Base-by-base conservation (phyloP, 2,113 vertebrate species). In the Bombycilla garrulus region DNA sequence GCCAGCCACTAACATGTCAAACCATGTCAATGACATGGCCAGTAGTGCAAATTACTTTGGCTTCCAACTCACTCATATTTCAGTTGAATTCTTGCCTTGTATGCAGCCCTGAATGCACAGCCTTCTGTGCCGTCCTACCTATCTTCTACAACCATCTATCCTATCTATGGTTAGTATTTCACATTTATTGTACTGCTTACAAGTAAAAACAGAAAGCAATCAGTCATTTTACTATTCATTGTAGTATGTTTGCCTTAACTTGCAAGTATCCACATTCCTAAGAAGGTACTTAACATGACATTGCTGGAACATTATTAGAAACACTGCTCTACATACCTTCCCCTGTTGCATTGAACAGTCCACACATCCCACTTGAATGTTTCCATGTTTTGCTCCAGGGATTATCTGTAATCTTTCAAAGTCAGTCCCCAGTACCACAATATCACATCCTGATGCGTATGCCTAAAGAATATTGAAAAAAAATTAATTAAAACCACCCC, bases 341-440 rank as follows among this genome's bases (percentile, higher is more conserved):
- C 99, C 99, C 89, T 98, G 99, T 74, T 98, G 99, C 96, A 98
- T 95, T 58, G 99, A 99, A 96, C 99, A 99, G 97, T 99, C 99
- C 77, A 99, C 98, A 97, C 99, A 99, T 80, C 99, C 99, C 82
- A 99, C 99, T 97, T 99, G 99, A 96, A 99, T 98, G 96, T 99
- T 99, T 85, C 99, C 99, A 98, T 99, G 99, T 93, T 99, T 99
- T 93, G 99, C 98, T 95, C 99, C 99, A 81, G 99, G 99, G 86
- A 99, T 99, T 97, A 99, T 99, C 93, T 99, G 99, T 90, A 99
- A 97, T 86, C 99, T 98, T 98, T 99, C 99, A 97, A 99, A 99
- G 94, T 99, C 98, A 96, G 99, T 99, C 62, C 99, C 99, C 95
- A 99, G 91, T 93, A 99, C 98, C 92, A 99, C 99, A 87, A 99